Percentiles rank a stretch among this genome's conserved stretches.
Conservation (phyloP, 2,888 invertebrate species). For the Gisinianus flammeolus region DNA sequence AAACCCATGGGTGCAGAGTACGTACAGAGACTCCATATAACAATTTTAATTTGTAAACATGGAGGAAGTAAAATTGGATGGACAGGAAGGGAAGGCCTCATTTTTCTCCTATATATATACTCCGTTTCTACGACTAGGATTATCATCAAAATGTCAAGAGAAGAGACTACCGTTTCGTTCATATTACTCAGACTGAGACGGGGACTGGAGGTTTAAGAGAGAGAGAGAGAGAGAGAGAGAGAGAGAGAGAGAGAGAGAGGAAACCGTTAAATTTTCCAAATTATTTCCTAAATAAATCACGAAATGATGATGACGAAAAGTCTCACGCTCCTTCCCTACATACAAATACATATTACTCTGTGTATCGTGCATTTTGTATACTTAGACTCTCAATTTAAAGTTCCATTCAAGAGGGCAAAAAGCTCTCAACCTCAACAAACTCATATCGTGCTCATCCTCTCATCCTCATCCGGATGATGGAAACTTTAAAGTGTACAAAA, state of each 20-base stretch:
- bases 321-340: conserved; percentile 4
- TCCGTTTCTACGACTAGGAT: too few species aligned
- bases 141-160: too few species aligned
- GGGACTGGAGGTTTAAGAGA: too few species aligned
- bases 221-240: too few species aligned
- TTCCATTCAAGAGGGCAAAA: neutral
- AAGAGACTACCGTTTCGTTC: too few species aligned
- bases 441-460: neutral
- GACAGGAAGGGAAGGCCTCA: neutral
- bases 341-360: neutral
- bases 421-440: neutral
- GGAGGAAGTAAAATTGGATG: neutral
- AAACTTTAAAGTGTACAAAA: neutral
- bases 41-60: neutral
- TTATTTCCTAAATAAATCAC: conserved; percentile 15
- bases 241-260: too few species aligned
- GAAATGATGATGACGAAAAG: neutral
- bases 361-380: neutral
- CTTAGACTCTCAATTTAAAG: neutral
- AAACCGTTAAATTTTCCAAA: conserved; percentile 5
- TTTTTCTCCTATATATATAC: neutral
- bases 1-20: too few species aligned
- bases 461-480: neutral
- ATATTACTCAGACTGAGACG: too few species aligned
- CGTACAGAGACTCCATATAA: too few species aligned